These are phyloP conservation scores for Peromyscus californicus DNA, from an alignment of 2,113 vertebrate species.

Conservation along the genomic window DNA sequence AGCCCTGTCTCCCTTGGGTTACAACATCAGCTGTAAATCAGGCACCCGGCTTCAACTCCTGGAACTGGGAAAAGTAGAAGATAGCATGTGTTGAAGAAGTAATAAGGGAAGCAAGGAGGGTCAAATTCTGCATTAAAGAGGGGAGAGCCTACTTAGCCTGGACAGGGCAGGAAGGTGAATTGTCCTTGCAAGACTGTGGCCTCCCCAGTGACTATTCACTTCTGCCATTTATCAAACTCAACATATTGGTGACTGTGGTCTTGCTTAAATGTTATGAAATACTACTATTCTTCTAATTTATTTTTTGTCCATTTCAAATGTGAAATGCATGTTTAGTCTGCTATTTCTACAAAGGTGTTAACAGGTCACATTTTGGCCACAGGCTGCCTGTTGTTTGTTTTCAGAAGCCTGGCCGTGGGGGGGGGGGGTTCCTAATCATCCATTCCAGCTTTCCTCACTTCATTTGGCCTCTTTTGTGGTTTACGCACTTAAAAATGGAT, in stretches of 20 bases:
- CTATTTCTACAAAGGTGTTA: not conserved
- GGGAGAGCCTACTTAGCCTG: not conserved
- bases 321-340: not conserved
- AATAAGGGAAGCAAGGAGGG: not conserved
- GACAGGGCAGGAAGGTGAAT: not conserved
- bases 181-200: not conserved
- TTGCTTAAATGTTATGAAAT: not conserved
- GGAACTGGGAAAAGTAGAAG: not conserved
- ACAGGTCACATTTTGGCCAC: not conserved
- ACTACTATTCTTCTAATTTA: not conserved
- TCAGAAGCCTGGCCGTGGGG: not conserved
- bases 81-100: not conserved
- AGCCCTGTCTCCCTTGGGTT: not conserved
- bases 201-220: not conserved
- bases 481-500: not conserved
- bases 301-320: not conserved
- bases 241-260: not conserved
- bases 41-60: not conserved
- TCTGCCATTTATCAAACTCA: not conserved
- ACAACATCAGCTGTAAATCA: not conserved
- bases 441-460: not conserved
- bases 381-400: not conserved
- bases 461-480: not conserved
- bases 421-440: not conserved
- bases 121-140: not conserved